A percentile compares a stretch with the other conserved stretches of the same genome.
Evolutionary conservation across 2,113 vertebrate species (phyloP).

Genomic region (Dendropsophus ebraccatus): DNA sequence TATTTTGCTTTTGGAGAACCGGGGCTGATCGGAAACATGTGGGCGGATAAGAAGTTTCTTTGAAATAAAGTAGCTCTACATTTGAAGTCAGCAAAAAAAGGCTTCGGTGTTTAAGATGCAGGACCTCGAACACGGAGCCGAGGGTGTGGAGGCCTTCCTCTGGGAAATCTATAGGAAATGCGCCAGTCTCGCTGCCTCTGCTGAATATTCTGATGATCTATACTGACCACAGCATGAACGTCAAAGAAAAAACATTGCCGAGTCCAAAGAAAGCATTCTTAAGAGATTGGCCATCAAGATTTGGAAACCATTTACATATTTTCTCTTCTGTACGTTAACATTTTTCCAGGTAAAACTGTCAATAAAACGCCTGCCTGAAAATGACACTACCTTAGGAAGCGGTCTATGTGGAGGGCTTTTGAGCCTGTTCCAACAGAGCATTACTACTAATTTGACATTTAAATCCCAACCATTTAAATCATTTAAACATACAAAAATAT

Average conservation of each 20-base stretch:
- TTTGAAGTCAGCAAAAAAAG: conserved; percentile 47
- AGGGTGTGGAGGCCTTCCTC: conserved; percentile 48
- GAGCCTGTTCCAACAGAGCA: background rate
- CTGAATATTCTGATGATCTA: conserved; percentile 51
- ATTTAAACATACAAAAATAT: background rate
- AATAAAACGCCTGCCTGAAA: conserved; percentile 31
- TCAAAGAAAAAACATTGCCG: conserved; percentile 45
- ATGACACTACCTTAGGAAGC: background rate
- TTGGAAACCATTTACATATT: conserved; percentile 52
- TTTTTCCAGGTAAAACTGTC: conserved; percentile 49
- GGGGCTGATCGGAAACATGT: conserved; percentile 48
- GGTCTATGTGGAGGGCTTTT: background rate
- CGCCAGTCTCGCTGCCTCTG: conserved; percentile 40
- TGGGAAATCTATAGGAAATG: conserved; percentile 50
- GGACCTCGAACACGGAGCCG: conserved; percentile 4
- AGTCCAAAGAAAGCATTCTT: conserved; percentile 56
- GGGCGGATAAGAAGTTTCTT: conserved; percentile 26
- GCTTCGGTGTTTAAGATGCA: conserved; percentile 31
- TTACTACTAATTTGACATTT: conserved; percentile 14
- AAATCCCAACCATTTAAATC: background rate
- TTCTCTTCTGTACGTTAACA: conserved; percentile 34
- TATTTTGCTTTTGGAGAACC: conserved; percentile 37
- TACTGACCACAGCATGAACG: conserved; percentile 44
- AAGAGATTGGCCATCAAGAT: conserved; percentile 46
- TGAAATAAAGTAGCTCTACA: conserved; percentile 30